Conservation (phyloP, 37 sponge, comb jelly and placozoan species). For the Eunapius fragilis region DNA sequence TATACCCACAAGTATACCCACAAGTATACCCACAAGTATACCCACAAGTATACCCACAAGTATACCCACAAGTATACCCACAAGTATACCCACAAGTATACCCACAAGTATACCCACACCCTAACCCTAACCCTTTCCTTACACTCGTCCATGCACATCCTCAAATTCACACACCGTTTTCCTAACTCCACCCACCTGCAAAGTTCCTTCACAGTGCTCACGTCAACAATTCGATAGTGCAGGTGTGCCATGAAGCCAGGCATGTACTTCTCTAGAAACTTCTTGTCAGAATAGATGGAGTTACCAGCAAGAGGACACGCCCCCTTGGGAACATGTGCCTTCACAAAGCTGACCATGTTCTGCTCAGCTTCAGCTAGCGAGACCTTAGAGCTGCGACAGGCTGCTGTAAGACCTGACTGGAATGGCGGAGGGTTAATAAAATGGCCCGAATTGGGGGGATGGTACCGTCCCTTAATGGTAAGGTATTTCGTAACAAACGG, state of each 20-base stretch:
- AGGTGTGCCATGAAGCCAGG: conserved; percentile 69
- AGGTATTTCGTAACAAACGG: background rate
- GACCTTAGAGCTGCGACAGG: conserved; percentile 33
- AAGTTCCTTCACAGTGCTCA: conserved; percentile 86
- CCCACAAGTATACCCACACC: no score
- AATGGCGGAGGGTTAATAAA: background rate
- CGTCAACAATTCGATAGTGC: conserved; percentile 92
- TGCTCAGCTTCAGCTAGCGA: conserved; percentile 63
- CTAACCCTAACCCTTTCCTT: no score
- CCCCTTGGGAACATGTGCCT: conserved; percentile 42
- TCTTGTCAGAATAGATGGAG: conserved; percentile 79
- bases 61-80: no score
- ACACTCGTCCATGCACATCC: no score
- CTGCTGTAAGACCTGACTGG: conserved; percentile 75
- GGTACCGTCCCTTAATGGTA: no score
- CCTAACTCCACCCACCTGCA: no score
- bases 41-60: no score
- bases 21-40: no score
- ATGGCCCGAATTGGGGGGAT: no score
- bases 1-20: background rate
- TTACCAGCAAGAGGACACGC: conserved; percentile 92
- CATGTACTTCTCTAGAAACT: conserved; percentile 89
- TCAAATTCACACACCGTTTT: no score
- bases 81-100: no score
- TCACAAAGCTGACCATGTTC: conserved; percentile 64